A percentile compares a stretch with the other conserved stretches of the same genome.
Conservation (phyloP, 2,888 invertebrate genomes). For the Drosophila kanekoi region DNA sequence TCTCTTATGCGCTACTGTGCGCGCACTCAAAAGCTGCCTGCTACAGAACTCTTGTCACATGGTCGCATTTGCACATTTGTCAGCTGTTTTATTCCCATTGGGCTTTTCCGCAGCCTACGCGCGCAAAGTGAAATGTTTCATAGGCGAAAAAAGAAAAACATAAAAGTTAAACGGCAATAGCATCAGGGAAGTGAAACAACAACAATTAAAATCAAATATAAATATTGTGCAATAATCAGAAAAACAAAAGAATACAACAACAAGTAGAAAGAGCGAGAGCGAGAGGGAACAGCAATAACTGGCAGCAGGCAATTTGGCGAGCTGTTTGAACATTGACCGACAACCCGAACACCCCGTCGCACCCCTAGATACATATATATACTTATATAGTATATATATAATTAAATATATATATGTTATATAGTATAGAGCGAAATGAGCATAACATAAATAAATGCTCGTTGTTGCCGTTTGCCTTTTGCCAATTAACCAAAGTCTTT, state of each 20-base stretch:
- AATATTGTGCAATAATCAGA: slow-evolving; percentile 67
- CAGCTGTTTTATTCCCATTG: slow-evolving; percentile 7
- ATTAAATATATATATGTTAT: slow-evolving; percentile 3
- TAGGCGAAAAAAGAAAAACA: slow-evolving; percentile 13
- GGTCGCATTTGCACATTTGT: slow-evolving; percentile 14
- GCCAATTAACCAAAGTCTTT: slow-evolving; percentile 78
- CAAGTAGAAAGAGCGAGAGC: background rate
- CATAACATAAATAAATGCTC: slow-evolving; percentile 75
- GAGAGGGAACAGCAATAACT: slow-evolving; percentile 19
- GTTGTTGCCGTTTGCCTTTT: slow-evolving; percentile 79
- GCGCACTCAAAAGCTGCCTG: background rate
- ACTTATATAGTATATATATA: too few relatives aligned
- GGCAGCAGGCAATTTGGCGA: slow-evolving; percentile 58
- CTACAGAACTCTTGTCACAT: background rate
- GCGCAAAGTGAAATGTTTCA: slow-evolving; percentile 30
- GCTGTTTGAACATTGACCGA: slow-evolving; percentile 66
- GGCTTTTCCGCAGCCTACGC: slow-evolving; percentile 9
- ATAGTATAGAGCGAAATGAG: slow-evolving; percentile 15
- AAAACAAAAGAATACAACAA: slow-evolving; percentile 32
- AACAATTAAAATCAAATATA: slow-evolving; percentile 72
- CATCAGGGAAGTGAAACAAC: slow-evolving; percentile 10
- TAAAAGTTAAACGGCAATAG: slow-evolving; percentile 14
- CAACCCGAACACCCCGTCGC: slow-evolving; percentile 14
- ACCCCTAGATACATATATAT: slow-evolving; percentile 3
- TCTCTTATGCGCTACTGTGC: background rate